Evolutionary conservation across 2,888 invertebrate species (phyloP), one percentile per base, ranked within the genome.

Genomic region (Eupithecia abbreviata): DNA sequence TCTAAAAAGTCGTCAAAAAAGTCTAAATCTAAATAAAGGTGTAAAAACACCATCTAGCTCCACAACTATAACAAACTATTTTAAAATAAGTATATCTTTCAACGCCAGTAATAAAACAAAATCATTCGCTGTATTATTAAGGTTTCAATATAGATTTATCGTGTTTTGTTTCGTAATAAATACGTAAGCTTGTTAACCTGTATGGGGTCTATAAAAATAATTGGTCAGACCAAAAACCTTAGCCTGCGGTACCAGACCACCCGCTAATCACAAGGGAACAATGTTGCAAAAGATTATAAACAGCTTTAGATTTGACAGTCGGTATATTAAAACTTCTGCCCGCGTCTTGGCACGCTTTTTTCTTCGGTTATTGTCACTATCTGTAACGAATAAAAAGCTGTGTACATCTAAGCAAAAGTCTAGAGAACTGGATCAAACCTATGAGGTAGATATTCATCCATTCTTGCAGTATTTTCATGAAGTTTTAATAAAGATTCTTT

Each of bases 91-190:
- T 12, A 58, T 77, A 80, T 66, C 79, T 81, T 80, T 85, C 78
- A 71, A 79, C 77, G 79, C 81, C 73, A 30, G 62, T 83, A 85
- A 84, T 79, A 82, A 84, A 86, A 84, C 78, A 74, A 81, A 80
- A 81, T 81, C 77, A 74, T 80, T 77, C 75, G 79, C 82, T 84
- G 73, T 88, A 83, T 88, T 88, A 90, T 90, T 89, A 89, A 87
- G 82, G 84, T 85, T 89, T 88, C 89, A 87, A 85, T 85, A 75
- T 82, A 81, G 87, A 91, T 91, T 91, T 90, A 92, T 91, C 82
- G 85, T 87, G 77, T 90, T 90, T 89, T 89, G 89, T 87, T 87
- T 85, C 82, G 85, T 87, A 85, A 88, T 89, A 90, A 90, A 87
- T 87, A 87, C 86, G 81, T 82, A 81, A 80, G 80, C 85, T 87